These are phyloP conservation scores for Heliconius cydno DNA, from an alignment of 2,888 invertebrate genomes.

Conservation along the genomic window DNA sequence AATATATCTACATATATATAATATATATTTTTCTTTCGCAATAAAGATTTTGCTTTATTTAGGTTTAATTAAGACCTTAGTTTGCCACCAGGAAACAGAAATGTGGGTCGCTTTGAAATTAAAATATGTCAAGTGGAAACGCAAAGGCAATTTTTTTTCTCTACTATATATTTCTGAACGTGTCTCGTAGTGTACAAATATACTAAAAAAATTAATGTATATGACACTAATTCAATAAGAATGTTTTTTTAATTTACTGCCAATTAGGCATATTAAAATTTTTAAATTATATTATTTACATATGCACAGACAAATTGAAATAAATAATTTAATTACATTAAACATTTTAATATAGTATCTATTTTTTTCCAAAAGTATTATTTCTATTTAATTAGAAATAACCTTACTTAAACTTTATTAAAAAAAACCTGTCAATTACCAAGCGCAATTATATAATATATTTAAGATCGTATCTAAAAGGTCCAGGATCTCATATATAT, in stretches of 20 bases:
- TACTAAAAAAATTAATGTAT: too few relatives aligned
- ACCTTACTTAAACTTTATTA: background rate
- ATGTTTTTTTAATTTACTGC: too few relatives aligned
- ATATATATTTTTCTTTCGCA: conserved; percentile 58
- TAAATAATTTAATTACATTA: too few relatives aligned
- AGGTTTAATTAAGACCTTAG: conserved; percentile 59
- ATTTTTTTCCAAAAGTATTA: too few relatives aligned
- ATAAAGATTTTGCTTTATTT: conserved; percentile 61
- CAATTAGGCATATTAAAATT: too few relatives aligned
- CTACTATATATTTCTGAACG: background rate
- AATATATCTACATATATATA: conserved; percentile 52
- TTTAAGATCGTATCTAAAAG: conserved; percentile 1
- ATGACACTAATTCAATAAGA: too few relatives aligned
- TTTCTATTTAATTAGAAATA: too few relatives aligned
- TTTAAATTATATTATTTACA: too few relatives aligned
- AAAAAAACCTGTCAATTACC: background rate
- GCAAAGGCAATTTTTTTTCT: background rate
- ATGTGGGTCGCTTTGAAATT: conserved; percentile 25
- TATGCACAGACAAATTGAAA: too few relatives aligned
- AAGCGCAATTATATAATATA: background rate
- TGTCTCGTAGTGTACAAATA: background rate
- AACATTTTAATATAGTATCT: too few relatives aligned
- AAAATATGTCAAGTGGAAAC: background rate
- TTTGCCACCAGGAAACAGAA: conserved; percentile 36
- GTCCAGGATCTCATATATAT: background rate